A percentile compares a stretch with the other conserved stretches of the same genome.
Conservation (phyloP, 2,888 invertebrate genomes). For the Carabus problematicus region DNA sequence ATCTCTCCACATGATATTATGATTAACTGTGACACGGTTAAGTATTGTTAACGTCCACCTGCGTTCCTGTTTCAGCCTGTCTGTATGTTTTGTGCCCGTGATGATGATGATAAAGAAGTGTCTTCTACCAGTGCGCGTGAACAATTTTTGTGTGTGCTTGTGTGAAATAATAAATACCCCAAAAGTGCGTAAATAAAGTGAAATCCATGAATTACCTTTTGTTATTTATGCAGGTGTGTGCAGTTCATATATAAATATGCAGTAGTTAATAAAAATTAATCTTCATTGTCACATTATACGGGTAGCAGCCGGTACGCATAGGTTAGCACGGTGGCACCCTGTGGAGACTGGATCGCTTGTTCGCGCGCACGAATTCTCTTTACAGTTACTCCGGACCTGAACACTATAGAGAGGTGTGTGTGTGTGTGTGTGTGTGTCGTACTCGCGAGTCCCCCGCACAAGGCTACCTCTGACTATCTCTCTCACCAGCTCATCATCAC, state of each 20-base stretch:
- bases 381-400: slow-evolving; percentile 26
- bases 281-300: slow-evolving; percentile 43
- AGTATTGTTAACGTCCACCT: too few species aligned
- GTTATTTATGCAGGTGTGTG: slow-evolving; percentile 41
- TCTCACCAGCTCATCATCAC: slow-evolving; percentile 48
- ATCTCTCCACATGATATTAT: neutral
- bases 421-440: neutral
- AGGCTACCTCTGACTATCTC: neutral
- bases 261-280: slow-evolving; percentile 44
- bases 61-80: too few species aligned
- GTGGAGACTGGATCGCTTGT: neutral
- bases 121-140: neutral
- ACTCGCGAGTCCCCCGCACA: slow-evolving; percentile 8
- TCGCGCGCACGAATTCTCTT: slow-evolving; percentile 4
- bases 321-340: slow-evolving; percentile 20
- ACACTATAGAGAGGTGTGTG: too few species aligned
- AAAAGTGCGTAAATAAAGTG: slow-evolving; percentile 33
- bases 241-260: slow-evolving; percentile 38
- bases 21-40: neutral
- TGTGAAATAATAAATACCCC: slow-evolving; percentile 16
- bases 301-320: slow-evolving; percentile 23
- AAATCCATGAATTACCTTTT: slow-evolving; percentile 42
- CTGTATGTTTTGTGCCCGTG: too few species aligned
- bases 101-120: too few species aligned
- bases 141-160: slow-evolving; percentile 2